Evolutionary conservation across 2,113 vertebrate genomes (phyloP), one percentile per base, ranked within the genome.

Genomic region (Paraplagusia blochii): DNA sequence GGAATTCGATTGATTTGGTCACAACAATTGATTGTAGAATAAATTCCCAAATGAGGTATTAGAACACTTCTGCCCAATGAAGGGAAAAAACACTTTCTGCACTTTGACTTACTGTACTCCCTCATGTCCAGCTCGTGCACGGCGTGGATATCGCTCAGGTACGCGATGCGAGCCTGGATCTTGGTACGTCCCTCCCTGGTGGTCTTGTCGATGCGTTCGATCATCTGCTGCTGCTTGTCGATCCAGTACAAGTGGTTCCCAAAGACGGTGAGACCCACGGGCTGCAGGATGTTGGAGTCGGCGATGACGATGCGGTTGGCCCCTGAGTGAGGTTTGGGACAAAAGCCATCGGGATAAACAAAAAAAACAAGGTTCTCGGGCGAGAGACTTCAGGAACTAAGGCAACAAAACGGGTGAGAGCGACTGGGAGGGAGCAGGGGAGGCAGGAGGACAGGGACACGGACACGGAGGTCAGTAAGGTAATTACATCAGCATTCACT

Each of bases 181-280:
- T 99, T 98, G 7, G 94, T 99, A 57, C 97, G 93, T 1, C 94
- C 93, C 67, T 94, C 94, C 1, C 92, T 85, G 0, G 95, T 95
- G 0, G 90, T 94, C 89, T 98, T 97, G 53, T 98, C 92, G 1
- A 99, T 95, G 78, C 97, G 94, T 22, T 99, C 97, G 42, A 98
- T 98, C 97, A 99, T 98, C 87, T 99, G 96, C 80, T 98, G 97
- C 76, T 98, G 96, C 44, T 91, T 92, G 87, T 99, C 97, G 61
- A 99, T 98, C 97, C 97, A 99, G 78, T 99, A 99, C 8, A 99
- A 89, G 90, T 95, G 95, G 66, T 91, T 92, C 53, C 95, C 95
- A 66, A 97, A 98, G 0, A 99, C 94, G 0, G 97, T 98, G 39
- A 99, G 84, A 0, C 95, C 97, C 34, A 99, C 94, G 0, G 97